phyloP scores from a whole-genome alignment of 2,888 invertebrate genomes.

The Morinoia aosen region DNA sequence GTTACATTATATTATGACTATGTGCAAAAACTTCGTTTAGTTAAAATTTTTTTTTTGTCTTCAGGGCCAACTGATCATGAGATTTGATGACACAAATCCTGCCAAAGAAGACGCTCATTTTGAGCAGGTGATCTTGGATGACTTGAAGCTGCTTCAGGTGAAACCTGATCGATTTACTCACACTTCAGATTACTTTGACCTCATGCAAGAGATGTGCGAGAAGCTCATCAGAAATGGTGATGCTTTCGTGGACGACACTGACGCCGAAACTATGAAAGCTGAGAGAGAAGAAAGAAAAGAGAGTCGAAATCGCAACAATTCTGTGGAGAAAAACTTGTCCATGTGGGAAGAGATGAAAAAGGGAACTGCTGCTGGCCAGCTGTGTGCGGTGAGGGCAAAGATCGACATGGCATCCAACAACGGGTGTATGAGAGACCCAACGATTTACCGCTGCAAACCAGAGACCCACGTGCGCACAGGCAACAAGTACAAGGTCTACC shows the following conservation, averaged over 20 bases:
- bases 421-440: constrained; percentile 97
- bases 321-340: constrained; percentile 84
- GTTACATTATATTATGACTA: too few species aligned
- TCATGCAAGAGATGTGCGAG: constrained; percentile 89
- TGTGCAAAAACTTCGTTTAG: too few species aligned
- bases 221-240: constrained; percentile 88
- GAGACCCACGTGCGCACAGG: constrained; percentile 95
- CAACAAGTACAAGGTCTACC: constrained; percentile 96
- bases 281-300: constrained; percentile 91
- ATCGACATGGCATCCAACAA: constrained; percentile 97
- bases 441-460: constrained; percentile 97
- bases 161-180: constrained; percentile 93
- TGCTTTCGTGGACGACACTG: constrained; percentile 97
- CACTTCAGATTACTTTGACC: constrained; percentile 96
- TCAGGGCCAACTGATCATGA: constrained; percentile 94
- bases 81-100: constrained; percentile 99
- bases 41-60: not conserved
- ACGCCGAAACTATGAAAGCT: constrained; percentile 92
- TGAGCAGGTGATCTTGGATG: constrained; percentile 93
- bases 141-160: constrained; percentile 90
- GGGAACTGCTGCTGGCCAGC: constrained; percentile 84
- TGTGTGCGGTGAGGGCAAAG: constrained; percentile 95
- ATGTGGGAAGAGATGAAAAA: constrained; percentile 97
- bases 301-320: constrained; percentile 86
- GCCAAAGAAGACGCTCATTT: constrained; percentile 98